phyloP scores from a whole-genome alignment of 1,140 invertebrate species.

The Hycleus phaleratus region DNA sequence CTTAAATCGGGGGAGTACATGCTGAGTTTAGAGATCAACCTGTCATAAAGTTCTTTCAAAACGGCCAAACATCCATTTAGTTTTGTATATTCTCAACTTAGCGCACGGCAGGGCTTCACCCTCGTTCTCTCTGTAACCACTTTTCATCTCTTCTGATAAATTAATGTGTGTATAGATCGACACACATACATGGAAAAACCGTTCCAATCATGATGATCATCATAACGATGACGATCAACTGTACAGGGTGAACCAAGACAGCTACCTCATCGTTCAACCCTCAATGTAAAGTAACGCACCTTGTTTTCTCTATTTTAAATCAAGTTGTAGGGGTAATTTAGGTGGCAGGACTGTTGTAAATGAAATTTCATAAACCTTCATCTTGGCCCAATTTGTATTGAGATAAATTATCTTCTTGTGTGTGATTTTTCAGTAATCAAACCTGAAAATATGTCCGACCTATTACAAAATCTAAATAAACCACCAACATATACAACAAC shows the following conservation, averaged over 20 bases:
- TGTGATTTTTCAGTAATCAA: slow-evolving; percentile 24
- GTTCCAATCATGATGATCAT: too few relatives aligned
- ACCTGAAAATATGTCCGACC: slow-evolving; percentile 26
- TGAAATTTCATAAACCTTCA: too few relatives aligned
- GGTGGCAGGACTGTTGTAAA: too few relatives aligned
- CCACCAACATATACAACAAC: slow-evolving; percentile 16
- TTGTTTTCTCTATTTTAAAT: neutral
- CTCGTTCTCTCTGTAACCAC: slow-evolving; percentile 1
- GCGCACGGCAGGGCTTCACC: slow-evolving; percentile 8
- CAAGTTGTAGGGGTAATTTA: too few relatives aligned
- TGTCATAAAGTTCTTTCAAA: slow-evolving; percentile 13
- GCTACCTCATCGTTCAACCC: too few relatives aligned
- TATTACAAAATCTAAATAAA: slow-evolving; percentile 29
- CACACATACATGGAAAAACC: too few relatives aligned
- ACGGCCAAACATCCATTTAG: slow-evolving; percentile 17
- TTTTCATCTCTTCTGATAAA: slow-evolving; percentile 2
- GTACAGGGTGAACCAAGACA: too few relatives aligned
- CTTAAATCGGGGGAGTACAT: slow-evolving; percentile 2
- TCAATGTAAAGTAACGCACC: neutral
- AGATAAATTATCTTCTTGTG: neutral
- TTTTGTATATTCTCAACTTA: slow-evolving; percentile 18
- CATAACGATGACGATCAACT: too few relatives aligned
- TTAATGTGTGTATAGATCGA: too few relatives aligned
- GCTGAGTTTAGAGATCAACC: slow-evolving; percentile 16
- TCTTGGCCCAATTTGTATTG: neutral